Conservation (phyloP, 2,113 vertebrate genomes). For the Tor tambroides region DNA sequence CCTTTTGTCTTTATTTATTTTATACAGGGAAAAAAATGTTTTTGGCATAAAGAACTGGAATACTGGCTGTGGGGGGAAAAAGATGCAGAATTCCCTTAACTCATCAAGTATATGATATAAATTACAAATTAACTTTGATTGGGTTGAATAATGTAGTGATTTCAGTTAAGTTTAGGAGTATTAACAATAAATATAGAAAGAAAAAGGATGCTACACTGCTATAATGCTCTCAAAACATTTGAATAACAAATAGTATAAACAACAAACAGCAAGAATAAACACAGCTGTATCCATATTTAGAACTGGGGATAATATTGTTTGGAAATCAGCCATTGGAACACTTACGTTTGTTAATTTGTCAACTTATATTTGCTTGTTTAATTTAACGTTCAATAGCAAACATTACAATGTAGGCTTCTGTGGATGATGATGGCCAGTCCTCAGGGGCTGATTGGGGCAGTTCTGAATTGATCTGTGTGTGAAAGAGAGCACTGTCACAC, state of each 20-base stretch:
- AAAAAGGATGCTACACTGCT: neutral
- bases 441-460: conserved; percentile 7
- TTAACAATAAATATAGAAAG: neutral
- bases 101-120: neutral
- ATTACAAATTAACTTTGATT: neutral
- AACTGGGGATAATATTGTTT: too few species aligned
- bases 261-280: too few species aligned
- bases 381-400: neutral
- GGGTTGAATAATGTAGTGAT: neutral
- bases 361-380: neutral
- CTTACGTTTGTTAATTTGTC: neutral
- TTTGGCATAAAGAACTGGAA: neutral
- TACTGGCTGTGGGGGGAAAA: neutral
- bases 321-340: neutral
- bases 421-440: neutral
- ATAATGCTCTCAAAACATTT: neutral
- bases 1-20: neutral
- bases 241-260: too few species aligned
- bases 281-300: too few species aligned
- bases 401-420: neutral
- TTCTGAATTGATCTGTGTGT: conserved; percentile 27
- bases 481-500: conserved; percentile 17
- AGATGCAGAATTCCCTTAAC: neutral
- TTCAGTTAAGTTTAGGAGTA: neutral
- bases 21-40: neutral